Evolutionary conservation across 2,113 vertebrate genomes (phyloP), one percentile per base, ranked within the genome.

Genomic region (Clarias macrocephalus): DNA sequence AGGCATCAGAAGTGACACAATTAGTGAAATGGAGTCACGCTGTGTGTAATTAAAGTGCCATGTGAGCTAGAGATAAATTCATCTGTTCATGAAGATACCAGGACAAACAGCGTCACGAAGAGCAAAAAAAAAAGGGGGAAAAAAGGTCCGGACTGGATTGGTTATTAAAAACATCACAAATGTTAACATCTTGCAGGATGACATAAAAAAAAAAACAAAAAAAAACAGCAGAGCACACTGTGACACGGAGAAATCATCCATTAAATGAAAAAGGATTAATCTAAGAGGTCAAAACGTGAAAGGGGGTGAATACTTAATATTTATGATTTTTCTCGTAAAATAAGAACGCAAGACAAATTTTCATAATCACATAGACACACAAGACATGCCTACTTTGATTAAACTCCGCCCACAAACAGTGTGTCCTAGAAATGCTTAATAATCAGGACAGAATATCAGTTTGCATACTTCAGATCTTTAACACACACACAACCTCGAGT

Each of bases 41-140:
- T 80, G 76, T 57, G 76, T 59, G 54, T 80, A 80, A 59, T 80
- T 57, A 59, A 80, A 57, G 54, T 30, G 52, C 15, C 79, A 80
- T 30, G 19, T 60, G 28, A 80, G 13, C 79, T 25, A 19, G 6
- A 3, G 60, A 60, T 33, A 25, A 80, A 80, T 23, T 30, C 76
- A 33, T 37, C 56, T 80, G 57, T 2, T 80, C 19, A 18, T 80
- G 77, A 37, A 80, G 30, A 80, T 79, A 16, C 21, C 48, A 15
- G 23, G n/a, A 9, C 23, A 54, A 21, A 75, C 8, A 25, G 23
- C 37, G 25, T 13, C 42, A 23, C 8, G 37, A 56, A 23, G 48
- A 16, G 12, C 25, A 7, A 76, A 21, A 10, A 30, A 12, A 42
- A 33, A 73, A 37, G n/a, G n/a, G n/a, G n/a, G n/a, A n/a, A n/a